Base-by-base conservation (phyloP, 2,113 vertebrate species). In the Loxodonta africana region DNA sequence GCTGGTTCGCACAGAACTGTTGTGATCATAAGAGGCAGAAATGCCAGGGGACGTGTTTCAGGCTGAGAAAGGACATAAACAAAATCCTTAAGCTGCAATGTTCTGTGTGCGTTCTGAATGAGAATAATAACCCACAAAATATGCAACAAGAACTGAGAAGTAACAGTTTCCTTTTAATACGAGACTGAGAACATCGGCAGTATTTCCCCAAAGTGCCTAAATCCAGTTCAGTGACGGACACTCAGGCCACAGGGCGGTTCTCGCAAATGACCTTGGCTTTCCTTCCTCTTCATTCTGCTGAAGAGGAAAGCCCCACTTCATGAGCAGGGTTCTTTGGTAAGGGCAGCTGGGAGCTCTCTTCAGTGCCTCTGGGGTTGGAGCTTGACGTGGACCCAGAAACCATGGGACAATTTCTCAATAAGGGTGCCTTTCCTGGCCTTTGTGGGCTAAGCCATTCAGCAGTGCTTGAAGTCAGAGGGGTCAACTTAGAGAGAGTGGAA, bases 151-250 rank as follows among this genome's bases (percentile, higher is more conserved):
- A 46, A 74, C 5, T 14, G 41, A 74, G 28, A 33, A 51, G 44
- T 30, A 44, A 20, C 6, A 33, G 20, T 20, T 41, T 48, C 37
- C 3, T 25, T 4, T 33, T n/a, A 8, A 8, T 65, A 41, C 28
- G 7, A 57, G 57, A 17, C 12, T 14, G 15, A 69, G 5, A 4
- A 15, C 8, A 0, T 4, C 30, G 4, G 37, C 1, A 6, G 0
- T 20, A 12, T 46, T 20, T 48, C 37, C 41, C n/a, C 25, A 1
- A 18, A 57, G 9, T 20, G 7, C 2, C 28, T 18, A 57, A 17
- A 33, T 9, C 23, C 11, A 7, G 18, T 63, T 53, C 4, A 26
- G 10, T 28, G 9, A 7, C 1, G 28, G 33, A 23, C 2, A 15
- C n/a, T 2, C 41, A 2, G 2, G 21, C 5, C 6, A 4, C 18